Evolutionary conservation across 2,797 vertebrate species (phyloP), one percentile per base, ranked within the genome.

Genomic region (Enteromius anoplus): DNA sequence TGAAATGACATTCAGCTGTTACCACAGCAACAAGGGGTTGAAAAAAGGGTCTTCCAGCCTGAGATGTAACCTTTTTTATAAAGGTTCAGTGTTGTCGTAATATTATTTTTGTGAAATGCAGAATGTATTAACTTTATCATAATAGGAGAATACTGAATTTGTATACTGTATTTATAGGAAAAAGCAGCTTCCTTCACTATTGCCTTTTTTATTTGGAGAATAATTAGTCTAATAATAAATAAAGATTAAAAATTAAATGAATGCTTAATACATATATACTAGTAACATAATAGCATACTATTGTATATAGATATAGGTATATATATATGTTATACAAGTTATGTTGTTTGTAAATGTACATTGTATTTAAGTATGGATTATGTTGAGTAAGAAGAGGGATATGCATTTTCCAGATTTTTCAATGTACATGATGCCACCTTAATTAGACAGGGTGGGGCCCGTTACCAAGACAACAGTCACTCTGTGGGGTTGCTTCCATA

Each of bases 11-110:
- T 88, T 78, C 82, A 80, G 76, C 85, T 23, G 81, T 94, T 72
- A 17, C 90, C 89, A 93, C 90, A 86, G 91, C 70, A 82, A 93
- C 90, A 82, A 23, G 68, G 75, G 45, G 88, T 86, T 89, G 88
- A 87, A 86, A 85, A 80, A 85, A 85, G 34, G 71, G 83, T 86
- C 37, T 62, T 84, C 37, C 26, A 42, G 60, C 17, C 14, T n/a
- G 55, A 81, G 37, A 75, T 49, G 19, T 66, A 60, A 78, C 21
- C 64, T 53, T 45, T 26, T 65, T 77, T 76, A 34, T 80, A 71
- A 66, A 75, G 15, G 79, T 85, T 34, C 62, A 12, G 29, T 62
- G 19, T 37, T 32, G 32, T 21, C 77, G 70, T 78, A 76, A 29
- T 65, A 42, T 40, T 37, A 42, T 26, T 49, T 71, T 66, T 49